Evolutionary conservation across 2,113 vertebrate species (phyloP).

Genomic region (Pogona vitticeps): DNA sequence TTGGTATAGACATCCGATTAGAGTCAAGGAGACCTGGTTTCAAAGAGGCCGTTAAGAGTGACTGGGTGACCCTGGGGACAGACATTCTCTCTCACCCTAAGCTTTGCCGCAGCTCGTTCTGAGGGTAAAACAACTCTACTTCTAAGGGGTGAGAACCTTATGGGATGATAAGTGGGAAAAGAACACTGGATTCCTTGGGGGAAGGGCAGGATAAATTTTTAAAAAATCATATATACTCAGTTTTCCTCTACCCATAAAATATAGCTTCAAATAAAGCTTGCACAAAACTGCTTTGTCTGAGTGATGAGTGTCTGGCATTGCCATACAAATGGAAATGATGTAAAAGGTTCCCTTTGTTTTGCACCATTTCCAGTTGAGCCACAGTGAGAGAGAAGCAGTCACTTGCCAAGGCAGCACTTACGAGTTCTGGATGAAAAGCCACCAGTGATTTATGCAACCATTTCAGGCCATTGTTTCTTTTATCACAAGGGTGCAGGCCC

Average conservation of each 20-base stretch:
- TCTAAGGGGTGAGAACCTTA: too few species aligned
- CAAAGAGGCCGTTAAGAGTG: not conserved
- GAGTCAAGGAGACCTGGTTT: not conserved
- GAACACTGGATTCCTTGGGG: not conserved
- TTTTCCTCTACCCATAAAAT: not conserved
- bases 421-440: conserved; percentile 73
- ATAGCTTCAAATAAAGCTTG: not conserved
- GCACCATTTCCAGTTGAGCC: conserved; percentile 22
- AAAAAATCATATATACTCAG: not conserved
- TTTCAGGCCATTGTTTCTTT: conserved; percentile 66
- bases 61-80: not conserved
- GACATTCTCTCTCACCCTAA: not conserved
- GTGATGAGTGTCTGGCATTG: not conserved
- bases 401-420: conserved; percentile 68
- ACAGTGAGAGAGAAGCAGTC: conserved; percentile 3
- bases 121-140: not conserved
- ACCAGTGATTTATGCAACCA: conserved; percentile 85
- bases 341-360: conserved; percentile 1
- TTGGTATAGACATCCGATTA: not conserved
- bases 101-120: not conserved
- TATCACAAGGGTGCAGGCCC: conserved; percentile 76
- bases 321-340: conserved; percentile 25
- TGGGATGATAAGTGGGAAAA: not conserved
- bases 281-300: not conserved
- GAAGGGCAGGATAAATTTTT: not conserved